Evolutionary conservation across 2,888 invertebrate genomes (phyloP).

Genomic region (Hemistola chrysoprasaria): DNA sequence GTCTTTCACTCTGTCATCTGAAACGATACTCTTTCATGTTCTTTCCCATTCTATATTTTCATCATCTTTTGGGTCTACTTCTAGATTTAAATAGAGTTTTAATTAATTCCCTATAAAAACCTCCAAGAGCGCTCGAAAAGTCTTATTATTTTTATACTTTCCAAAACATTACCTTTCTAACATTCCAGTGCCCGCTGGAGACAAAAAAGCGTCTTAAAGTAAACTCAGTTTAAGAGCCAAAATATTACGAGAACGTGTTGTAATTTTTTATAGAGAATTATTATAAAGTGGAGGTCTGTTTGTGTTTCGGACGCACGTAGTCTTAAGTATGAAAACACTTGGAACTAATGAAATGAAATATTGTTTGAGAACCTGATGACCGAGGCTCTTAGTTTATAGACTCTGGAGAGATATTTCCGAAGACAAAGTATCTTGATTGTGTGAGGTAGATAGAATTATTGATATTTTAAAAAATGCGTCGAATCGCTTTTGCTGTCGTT

Average conservation of each 20-base stretch:
- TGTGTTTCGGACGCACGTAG: slow-evolving; percentile 31
- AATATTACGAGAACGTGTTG: slow-evolving; percentile 32
- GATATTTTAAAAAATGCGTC: no score
- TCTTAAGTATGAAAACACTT: slow-evolving; percentile 17
- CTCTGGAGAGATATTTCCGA: no score
- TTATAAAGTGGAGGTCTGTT: slow-evolving; percentile 21
- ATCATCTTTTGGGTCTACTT: no score
- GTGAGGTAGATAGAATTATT: no score
- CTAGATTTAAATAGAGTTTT: no score
- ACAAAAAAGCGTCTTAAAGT: slow-evolving; percentile 35
- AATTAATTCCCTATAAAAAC: slow-evolving; percentile 2
- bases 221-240: slow-evolving; percentile 39
- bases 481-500: no score
- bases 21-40: no score
- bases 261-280: slow-evolving; percentile 28
- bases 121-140: slow-evolving; percentile 1
- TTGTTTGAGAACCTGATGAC: slow-evolving; percentile 7
- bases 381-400: slow-evolving; percentile 2
- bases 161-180: slow-evolving; percentile 34
- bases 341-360: slow-evolving; percentile 15
- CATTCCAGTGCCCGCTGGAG: slow-evolving; percentile 26
- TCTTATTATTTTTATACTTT: slow-evolving; percentile 27
- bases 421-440: no score
- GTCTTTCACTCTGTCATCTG: no score
- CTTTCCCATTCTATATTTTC: no score